Percentiles rank a stretch among this genome's conserved stretches.
phyloP scores from a whole-genome alignment of 2,888 invertebrate genomes.

The Megamerina dolium region DNA sequence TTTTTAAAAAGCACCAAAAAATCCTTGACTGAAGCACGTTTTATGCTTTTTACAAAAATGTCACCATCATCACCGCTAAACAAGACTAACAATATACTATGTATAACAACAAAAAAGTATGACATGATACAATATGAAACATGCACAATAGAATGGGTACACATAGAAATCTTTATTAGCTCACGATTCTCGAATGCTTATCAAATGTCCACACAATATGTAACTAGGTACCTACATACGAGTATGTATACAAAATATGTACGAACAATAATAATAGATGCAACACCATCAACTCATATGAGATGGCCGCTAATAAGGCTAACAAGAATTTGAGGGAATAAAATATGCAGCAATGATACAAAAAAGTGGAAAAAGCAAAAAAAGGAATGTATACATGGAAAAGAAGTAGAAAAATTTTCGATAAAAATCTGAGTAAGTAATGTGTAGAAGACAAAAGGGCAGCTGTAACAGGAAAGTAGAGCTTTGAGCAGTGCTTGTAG shows the following conservation, averaged over 20 bases:
- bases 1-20: neutral
- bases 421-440: too few relatives aligned
- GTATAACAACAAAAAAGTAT: too few relatives aligned
- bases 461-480: neutral
- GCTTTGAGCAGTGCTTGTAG: neutral
- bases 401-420: too few relatives aligned
- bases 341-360: too few relatives aligned
- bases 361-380: too few relatives aligned
- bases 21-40: neutral
- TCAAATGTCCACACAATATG: neutral
- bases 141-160: neutral
- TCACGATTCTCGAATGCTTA: slow-evolving; percentile 1
- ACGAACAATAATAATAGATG: neutral
- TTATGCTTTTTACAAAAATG: neutral
- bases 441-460: neutral
- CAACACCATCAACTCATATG: neutral
- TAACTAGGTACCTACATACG: too few relatives aligned
- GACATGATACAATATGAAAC: too few relatives aligned
- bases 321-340: too few relatives aligned
- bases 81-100: too few relatives aligned
- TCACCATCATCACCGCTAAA: neutral
- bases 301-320: slow-evolving; percentile 3
- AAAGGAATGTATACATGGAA: too few relatives aligned
- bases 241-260: neutral
- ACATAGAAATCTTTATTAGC: slow-evolving; percentile 2